Evolutionary conservation across 2,113 vertebrate species (phyloP).

Genomic region (Cochlearius cochlearius): DNA sequence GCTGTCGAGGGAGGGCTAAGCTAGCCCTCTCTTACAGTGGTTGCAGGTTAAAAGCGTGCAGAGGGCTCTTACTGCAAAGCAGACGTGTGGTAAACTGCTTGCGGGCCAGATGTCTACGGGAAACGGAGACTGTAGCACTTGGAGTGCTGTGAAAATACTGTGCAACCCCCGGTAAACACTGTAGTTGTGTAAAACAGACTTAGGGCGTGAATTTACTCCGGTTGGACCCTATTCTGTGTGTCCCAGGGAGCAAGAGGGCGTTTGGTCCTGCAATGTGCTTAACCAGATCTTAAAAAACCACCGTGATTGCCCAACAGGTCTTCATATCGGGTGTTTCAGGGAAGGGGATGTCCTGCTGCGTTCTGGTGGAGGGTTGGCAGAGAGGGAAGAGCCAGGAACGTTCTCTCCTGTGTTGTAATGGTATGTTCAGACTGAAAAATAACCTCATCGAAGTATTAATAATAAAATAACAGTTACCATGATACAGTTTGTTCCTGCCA

Average conservation of each 20-base stretch:
- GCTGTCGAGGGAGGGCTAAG: not conserved
- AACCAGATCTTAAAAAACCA: not conserved
- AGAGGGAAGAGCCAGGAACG: not conserved
- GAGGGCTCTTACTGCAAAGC: not conserved
- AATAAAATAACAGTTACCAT: not conserved
- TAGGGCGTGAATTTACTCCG: not conserved
- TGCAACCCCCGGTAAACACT: not conserved
- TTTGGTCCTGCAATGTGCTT: not conserved
- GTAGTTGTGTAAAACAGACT: not conserved
- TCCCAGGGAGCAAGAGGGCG: not conserved
- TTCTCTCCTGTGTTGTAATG: not conserved
- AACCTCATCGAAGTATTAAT: not conserved
- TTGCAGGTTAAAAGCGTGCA: not conserved
- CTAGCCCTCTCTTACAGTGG: not conserved
- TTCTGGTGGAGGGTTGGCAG: not conserved
- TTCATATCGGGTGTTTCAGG: not conserved
- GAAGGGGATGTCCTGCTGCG: not conserved
- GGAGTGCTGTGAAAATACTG: not conserved
- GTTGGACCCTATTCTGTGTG: not conserved
- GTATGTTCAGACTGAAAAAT: not conserved
- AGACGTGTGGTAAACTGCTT: not conserved
- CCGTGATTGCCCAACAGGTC: not conserved
- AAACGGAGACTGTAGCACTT: not conserved
- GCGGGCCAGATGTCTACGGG: not conserved
- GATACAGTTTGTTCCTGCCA: not conserved